Base-by-base conservation (phyloP, 2,113 vertebrate species). In the Aspidoscelis tigris region DNA sequence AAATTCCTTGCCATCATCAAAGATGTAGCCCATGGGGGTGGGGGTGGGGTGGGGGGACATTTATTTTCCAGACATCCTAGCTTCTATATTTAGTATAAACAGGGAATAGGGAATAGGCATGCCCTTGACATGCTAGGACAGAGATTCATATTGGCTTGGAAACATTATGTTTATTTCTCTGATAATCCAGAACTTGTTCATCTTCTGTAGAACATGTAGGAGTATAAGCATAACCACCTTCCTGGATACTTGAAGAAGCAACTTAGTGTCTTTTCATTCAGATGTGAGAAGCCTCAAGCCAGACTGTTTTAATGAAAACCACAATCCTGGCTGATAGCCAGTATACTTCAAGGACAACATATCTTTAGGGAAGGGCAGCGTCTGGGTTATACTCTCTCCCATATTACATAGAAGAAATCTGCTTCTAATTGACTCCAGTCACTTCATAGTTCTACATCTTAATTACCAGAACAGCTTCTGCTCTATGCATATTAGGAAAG, bases 101-200 rank as follows among this genome's bases (percentile, higher is more conserved):
- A 84, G 41, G 66, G 21, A 84, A 84, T 4, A 41, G 50, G 26
- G 21, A 39, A 21, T 39, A 44, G 33, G 43, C 53, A 79, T 70
- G 76, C 69, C 61, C 44, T 85, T 26, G 33, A 74, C 69, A 85
- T 41, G 70, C 44, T 50, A 65, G n/a, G 43, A n/a, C 83, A 73
- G 55, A 55, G 76, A 73, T 77, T 41, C 44, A 76, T 53, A 55
- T 50, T 69, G 44, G 18, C 21, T 76, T 84, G 72, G 65, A 84
- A 73, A 39, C 24, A 44, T 43, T 70, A 22, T 22, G 12, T 55
- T 69, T 58, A 64, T 78, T 84, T 43, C 41, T 22, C 24, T 39
- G 53, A 44, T 72, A 72, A 72, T 26, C 55, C 22, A 44, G 66
- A 71, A 76, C 7, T 78, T 84, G 76, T 47, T 78, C 22, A 43